Conservation (phyloP, 2,888 invertebrate genomes). For the Electrophaes corylata region DNA sequence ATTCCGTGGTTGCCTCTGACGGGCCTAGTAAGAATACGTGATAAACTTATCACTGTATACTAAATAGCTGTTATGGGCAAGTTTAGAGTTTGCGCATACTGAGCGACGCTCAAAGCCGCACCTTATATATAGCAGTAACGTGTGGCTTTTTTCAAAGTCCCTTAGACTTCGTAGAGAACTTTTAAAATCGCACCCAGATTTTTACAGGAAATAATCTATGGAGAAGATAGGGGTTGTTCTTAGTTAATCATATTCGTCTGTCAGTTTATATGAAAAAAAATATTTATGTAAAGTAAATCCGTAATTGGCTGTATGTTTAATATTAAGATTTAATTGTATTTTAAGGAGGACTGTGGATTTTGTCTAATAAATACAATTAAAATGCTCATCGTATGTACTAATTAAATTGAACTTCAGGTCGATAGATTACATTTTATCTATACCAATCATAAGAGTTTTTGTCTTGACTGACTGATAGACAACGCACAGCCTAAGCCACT, state of each 20-base stretch:
- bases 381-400: too few species aligned
- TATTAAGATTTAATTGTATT: too few species aligned
- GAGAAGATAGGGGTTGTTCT: not conserved
- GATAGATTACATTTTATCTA: too few species aligned
- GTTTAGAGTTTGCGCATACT: conserved; percentile 61
- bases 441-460: too few species aligned
- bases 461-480: too few species aligned
- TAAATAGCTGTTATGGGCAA: conserved; percentile 62
- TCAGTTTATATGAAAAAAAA: too few species aligned
- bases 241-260: not conserved
- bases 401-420: too few species aligned
- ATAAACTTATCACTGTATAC: conserved; percentile 75
- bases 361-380: too few species aligned
- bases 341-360: too few species aligned
- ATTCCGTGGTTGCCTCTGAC: conserved; percentile 64
- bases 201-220: conserved; percentile 18
- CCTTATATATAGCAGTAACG: conserved; percentile 40
- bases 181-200: conserved; percentile 22
- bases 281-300: too few species aligned
- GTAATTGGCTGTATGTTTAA: too few species aligned
- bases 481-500: too few species aligned
- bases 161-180: conserved; percentile 26
- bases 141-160: conserved; percentile 39
- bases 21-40: conserved; percentile 73
- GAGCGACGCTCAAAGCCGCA: conserved; percentile 34